A percentile compares a stretch with the other conserved stretches of the same genome.
These are phyloP conservation scores for Sebastiscus tertius DNA, from an alignment of 2,797 vertebrate species.

Conservation along the genomic window DNA sequence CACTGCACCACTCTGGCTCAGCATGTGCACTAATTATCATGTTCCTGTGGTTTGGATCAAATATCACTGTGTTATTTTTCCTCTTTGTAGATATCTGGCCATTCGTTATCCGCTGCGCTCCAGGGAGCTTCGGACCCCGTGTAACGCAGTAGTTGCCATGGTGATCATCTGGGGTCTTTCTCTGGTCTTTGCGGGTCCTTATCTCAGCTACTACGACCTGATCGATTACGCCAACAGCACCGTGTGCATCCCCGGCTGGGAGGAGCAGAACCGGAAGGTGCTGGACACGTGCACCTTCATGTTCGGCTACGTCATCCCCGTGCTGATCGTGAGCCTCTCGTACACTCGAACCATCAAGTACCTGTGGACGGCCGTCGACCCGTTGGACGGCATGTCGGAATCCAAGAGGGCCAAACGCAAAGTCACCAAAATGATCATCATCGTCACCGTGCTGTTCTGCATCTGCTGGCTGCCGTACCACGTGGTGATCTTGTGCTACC, in stretches of 20 bases:
- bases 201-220: constrained; percentile 90
- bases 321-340: constrained; percentile 88
- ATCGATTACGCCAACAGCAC: constrained; percentile 87
- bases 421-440: constrained; percentile 93
- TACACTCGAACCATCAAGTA: constrained; percentile 92
- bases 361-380: constrained; percentile 90
- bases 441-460: constrained; percentile 91
- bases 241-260: constrained; percentile 90
- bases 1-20: neutral
- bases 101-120: constrained; percentile 90
- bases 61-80: neutral
- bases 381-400: constrained; percentile 88
- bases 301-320: constrained; percentile 88
- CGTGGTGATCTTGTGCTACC: constrained; percentile 88
- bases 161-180: constrained; percentile 91
- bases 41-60: neutral
- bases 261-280: constrained; percentile 86
- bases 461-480: constrained; percentile 93
- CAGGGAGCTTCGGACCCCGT: constrained; percentile 87
- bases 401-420: constrained; percentile 91
- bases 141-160: constrained; percentile 87
- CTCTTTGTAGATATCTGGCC: constrained; percentile 85
- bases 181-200: constrained; percentile 87
- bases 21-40: neutral
- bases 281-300: constrained; percentile 91